A percentile compares a stretch with the other conserved stretches of the same genome.
Conservation (phyloP, 2,797 vertebrate species). For the Lithobates sylvaticus region DNA sequence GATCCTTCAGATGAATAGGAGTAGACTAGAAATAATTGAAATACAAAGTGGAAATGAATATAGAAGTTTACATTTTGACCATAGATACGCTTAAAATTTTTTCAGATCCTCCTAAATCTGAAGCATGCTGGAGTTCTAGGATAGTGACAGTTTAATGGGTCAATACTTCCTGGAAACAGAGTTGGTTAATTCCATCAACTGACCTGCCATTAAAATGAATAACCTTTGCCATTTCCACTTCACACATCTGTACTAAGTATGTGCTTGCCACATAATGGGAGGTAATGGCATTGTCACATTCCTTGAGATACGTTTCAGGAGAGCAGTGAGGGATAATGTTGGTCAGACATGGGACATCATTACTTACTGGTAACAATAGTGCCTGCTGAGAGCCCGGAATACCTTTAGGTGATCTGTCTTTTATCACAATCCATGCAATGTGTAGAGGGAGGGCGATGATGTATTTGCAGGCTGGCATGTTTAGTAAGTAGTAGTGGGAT, state of each 20-base stretch:
- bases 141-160: not conserved
- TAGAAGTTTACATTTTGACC: too few relatives aligned
- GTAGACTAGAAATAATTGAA: too few relatives aligned
- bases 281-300: slow-evolving; percentile 8
- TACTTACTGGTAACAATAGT: slow-evolving; percentile 11
- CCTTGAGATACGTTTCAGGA: not conserved
- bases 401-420: not conserved
- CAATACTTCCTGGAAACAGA: not conserved
- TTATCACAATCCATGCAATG: not conserved
- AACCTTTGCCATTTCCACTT: not conserved
- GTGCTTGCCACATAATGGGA: slow-evolving; percentile 28
- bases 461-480: not conserved
- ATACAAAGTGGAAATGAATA: too few relatives aligned
- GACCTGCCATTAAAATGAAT: not conserved
- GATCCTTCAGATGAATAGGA: too few relatives aligned
- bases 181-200: not conserved
- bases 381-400: not conserved
- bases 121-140: not conserved
- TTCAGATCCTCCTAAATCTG: not conserved
- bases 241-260: not conserved
- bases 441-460: not conserved
- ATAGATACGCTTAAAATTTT: not conserved
- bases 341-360: slow-evolving; percentile 9
- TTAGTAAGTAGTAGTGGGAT: not conserved
- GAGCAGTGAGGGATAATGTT: not conserved